phyloP scores from a whole-genome alignment of 2,888 invertebrate genomes.

The Aspidapion aeneum region DNA sequence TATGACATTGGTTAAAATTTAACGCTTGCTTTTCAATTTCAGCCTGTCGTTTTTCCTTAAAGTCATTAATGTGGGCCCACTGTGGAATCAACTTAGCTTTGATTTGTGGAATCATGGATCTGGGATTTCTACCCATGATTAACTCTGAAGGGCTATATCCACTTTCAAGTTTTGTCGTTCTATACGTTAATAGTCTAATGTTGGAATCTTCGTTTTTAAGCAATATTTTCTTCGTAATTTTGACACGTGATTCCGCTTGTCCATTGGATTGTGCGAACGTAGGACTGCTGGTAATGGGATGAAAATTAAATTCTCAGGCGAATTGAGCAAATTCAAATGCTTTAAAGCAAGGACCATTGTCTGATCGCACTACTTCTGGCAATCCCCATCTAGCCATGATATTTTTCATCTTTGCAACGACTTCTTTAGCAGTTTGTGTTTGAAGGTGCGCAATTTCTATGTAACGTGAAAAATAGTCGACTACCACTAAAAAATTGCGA shows the following conservation, averaged over 20 bases:
- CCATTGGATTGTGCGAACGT: slow-evolving; percentile 9
- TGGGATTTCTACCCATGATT: background rate
- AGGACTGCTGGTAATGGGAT: too few species aligned
- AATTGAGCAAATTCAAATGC: slow-evolving; percentile 3
- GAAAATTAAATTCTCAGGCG: too few species aligned
- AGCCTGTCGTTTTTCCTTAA: too few species aligned
- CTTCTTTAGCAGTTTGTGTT: background rate
- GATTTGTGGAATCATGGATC: background rate
- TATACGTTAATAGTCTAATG: background rate
- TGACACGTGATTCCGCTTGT: slow-evolving; percentile 4
- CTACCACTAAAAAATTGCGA: too few species aligned
- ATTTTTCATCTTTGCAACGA: background rate
- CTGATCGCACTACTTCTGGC: slow-evolving; percentile 9
- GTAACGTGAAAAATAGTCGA: too few species aligned
- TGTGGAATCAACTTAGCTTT: too few species aligned
- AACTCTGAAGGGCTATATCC: background rate
- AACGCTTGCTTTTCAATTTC: background rate
- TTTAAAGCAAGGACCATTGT: slow-evolving; percentile 11
- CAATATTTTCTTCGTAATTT: slow-evolving; percentile 5
- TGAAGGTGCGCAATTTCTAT: slow-evolving; percentile 18
- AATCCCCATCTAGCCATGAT: slow-evolving; percentile 2
- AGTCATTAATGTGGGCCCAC: too few species aligned
- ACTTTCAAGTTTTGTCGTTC: background rate
- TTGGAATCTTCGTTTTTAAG: slow-evolving; percentile 5
- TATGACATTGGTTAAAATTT: too few species aligned